Percentiles rank a stretch among this genome's conserved stretches.
phyloP scores from a whole-genome alignment of 2,797 vertebrate species.

The Sebastes jordani region DNA sequence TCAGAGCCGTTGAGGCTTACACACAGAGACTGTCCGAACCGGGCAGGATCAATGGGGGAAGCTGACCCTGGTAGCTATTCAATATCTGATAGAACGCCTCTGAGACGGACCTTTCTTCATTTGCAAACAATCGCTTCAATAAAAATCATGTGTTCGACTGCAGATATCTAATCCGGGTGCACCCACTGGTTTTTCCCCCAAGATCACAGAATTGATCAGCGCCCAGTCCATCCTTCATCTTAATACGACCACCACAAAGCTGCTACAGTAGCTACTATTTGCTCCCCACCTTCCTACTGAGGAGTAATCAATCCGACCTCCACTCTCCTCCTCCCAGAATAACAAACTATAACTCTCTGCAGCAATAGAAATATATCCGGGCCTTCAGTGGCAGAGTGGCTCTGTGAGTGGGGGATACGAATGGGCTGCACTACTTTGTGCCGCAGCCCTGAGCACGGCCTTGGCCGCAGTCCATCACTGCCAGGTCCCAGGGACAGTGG shows the following conservation, averaged over 20 bases:
- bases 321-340: conserved; percentile 20
- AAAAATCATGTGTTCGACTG: not conserved
- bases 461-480: conserved; percentile 58
- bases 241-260: conserved; percentile 7
- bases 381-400: conserved; percentile 28
- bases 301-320: conserved; percentile 30
- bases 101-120: not conserved
- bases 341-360: conserved; percentile 49
- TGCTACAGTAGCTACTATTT: not conserved
- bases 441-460: conserved; percentile 41
- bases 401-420: conserved; percentile 43
- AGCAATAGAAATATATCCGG: conserved; percentile 37
- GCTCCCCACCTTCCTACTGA: not conserved
- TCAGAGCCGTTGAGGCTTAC: conserved; percentile 18
- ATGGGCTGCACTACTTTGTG: conserved; percentile 47
- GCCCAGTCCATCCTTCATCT: conserved; percentile 9
- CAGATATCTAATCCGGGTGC: not conserved
- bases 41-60: conserved; percentile 24
- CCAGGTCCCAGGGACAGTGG: conserved; percentile 45
- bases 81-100: conserved; percentile 22
- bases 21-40: conserved; percentile 21
- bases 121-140: conserved; percentile 8
- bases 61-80: conserved; percentile 10
- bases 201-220: conserved; percentile 26
- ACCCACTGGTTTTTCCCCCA: not conserved